phyloP scores from a whole-genome alignment of 2,797 vertebrate genomes.

The Chromobotia macracanthus region DNA sequence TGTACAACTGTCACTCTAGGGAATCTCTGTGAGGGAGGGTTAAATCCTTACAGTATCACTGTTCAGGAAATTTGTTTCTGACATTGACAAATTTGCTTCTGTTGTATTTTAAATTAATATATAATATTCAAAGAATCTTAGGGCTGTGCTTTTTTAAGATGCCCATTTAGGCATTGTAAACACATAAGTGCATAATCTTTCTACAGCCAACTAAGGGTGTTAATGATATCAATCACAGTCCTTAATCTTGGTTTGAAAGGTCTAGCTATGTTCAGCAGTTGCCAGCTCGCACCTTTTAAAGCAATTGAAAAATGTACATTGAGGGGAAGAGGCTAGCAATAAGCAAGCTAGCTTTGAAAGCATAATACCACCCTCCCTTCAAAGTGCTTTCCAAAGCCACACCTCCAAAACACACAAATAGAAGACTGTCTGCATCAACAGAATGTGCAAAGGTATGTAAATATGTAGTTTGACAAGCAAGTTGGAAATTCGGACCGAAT shows the following conservation, averaged over 20 bases:
- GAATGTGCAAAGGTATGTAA: too few species aligned
- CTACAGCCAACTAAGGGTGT: conserved; percentile 49
- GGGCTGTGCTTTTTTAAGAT: not conserved
- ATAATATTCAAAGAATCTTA: conserved; percentile 1
- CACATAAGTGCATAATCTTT: conserved; percentile 40
- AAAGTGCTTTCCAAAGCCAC: too few species aligned
- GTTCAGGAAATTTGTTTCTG: conserved; percentile 22
- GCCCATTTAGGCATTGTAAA: conserved; percentile 4
- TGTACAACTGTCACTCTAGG: conserved; percentile 41
- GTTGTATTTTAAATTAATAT: conserved; percentile 18
- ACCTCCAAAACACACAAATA: too few species aligned
- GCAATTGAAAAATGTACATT: not conserved
- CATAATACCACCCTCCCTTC: too few species aligned
- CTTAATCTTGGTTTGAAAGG: conserved; percentile 53
- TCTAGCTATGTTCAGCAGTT: conserved; percentile 29
- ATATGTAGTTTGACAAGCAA: too few species aligned
- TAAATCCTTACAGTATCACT: conserved; percentile 17
- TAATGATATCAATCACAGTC: conserved; percentile 50
- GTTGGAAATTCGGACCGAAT: too few species aligned
- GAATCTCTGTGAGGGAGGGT: conserved; percentile 23
- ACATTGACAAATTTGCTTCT: not conserved
- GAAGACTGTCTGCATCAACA: too few species aligned
- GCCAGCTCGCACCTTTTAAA: conserved; percentile 2
- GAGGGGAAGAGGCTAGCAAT: not conserved
- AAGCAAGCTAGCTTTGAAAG: too few species aligned